Conservation (phyloP, 2,888 invertebrate genomes). For the Trissonchulus latispiculum region DNA sequence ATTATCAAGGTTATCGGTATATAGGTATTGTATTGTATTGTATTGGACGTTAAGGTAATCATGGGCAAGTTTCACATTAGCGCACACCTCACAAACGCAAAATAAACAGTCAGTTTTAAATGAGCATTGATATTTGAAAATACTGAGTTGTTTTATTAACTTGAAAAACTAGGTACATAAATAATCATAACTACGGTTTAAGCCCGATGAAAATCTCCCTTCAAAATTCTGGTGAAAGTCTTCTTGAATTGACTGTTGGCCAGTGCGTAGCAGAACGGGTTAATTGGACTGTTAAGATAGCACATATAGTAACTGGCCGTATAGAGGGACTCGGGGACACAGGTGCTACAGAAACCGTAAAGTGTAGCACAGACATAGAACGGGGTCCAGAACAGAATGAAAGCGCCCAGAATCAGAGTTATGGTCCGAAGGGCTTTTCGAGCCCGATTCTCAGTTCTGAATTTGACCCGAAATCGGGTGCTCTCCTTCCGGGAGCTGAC, state of each 20-base stretch:
- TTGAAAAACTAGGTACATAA: too few species aligned
- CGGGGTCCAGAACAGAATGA: slow-evolving; percentile 98
- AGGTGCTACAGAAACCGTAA: slow-evolving; percentile 75
- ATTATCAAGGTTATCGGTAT: too few species aligned
- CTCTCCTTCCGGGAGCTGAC: not conserved
- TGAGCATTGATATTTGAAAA: too few species aligned
- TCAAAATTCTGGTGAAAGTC: slow-evolving; percentile 86
- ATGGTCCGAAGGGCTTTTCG: slow-evolving; percentile 96
- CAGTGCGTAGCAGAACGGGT: slow-evolving; percentile 96
- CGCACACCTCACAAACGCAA: too few species aligned
- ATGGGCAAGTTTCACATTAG: too few species aligned
- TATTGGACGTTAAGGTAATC: too few species aligned
- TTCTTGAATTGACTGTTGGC: slow-evolving; percentile 99
- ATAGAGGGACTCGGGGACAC: slow-evolving; percentile 82
- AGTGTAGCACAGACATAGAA: slow-evolving; percentile 93
- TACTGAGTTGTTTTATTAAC: too few species aligned
- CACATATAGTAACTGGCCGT: slow-evolving; percentile 96
- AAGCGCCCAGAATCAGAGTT: slow-evolving; percentile 95
- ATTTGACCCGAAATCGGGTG: not conserved
- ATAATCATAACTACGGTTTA: too few species aligned
- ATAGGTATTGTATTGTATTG: too few species aligned
- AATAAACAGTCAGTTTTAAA: too few species aligned
- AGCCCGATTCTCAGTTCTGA: slow-evolving; percentile 94
- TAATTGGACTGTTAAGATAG: slow-evolving; percentile 96
- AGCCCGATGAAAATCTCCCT: slow-evolving; percentile 62